Base-by-base conservation (phyloP, 2,888 invertebrate species). In the Coenonympha arcania region DNA sequence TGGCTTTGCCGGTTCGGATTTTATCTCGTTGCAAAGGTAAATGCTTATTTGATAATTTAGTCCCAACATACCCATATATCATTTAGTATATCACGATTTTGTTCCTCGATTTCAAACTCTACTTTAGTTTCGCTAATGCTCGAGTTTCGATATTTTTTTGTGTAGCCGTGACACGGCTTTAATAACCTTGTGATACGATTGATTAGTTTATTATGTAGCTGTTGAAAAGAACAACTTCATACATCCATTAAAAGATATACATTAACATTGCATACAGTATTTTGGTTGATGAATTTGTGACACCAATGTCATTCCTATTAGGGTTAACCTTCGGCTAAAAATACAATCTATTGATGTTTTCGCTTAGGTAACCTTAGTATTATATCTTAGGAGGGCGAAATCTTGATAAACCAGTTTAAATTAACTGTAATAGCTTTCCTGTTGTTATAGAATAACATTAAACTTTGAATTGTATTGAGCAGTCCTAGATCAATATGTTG, bases 1-100 rank as follows among this genome's bases (percentile, higher is more conserved):
- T 90, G 89, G 89, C 89, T 71, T 87, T 88, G 64, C 82, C 89
- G 61, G 83, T 86, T 61, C 81, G 89, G 72, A 82, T 88, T 79
- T 81, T 90, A 65, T 81, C 86, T 61, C 86, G 87, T 67, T 78
- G 88, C 59, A 87, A 87, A 82, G 89, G 90, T 89, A 82, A 84
- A 60, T 56, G 37, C 51, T 46, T 45, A 43, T 48, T 55, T 11
- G 15, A 4, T 22, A 9, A 15, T 24, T 15, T 9, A 24, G 9
- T 4, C 15, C 24, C 24, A 24, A 39, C 4, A n/a, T 24, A 9
- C 2, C 15, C 2, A 39, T 20, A 39, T 37, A 22, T 37, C 1
- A 20, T 22, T 37, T 2, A 37, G 8, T 9, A 24, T 13, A 24
- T 0, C 4, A 9, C 5, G 11, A 24, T 16, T 39, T 24, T 16